Evolutionary conservation across 2,113 vertebrate genomes (phyloP), one percentile per base, ranked within the genome.

Genomic region (Chaetorhynchus papuensis): DNA sequence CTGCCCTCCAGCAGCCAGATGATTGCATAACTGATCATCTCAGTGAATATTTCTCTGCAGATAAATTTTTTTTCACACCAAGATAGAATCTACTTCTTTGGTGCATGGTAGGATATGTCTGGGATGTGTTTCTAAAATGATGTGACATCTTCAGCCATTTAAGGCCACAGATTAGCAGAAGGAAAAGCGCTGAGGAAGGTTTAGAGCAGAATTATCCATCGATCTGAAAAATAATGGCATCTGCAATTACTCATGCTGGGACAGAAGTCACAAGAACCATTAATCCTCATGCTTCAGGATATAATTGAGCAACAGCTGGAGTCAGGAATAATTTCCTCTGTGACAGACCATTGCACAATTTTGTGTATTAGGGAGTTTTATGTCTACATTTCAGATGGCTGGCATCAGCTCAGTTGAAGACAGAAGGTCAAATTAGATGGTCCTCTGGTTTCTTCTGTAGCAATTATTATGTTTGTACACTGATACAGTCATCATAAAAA

Each of bases 251-350:
- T 93, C 90, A 74, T 69, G 47, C 76, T 78, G 85, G 47, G 81
- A 95, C 74, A 92, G 87, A 95, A 92, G 68, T 87, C 86, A 88
- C 61, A 94, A 93, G 80, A 91, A 28, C 56, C 37, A 59, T 89
- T 96, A 94, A 85, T 92, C 44, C 54, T 95, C 41, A 50, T 0
- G 19, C 90, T 93, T 97, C 88, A 83, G 83, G 87, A 88, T 72
- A 90, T 49, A 93, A 92, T 84, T 97, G 92, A 94, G 92, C 87
- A 97, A 96, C 63, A 94, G 44, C 20, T 83, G 92, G 93, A 97
- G 88, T 89, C 93, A 87, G 89, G 33, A 96, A 87, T 74, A 92
- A 92, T 94, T 93, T 90, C 76, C 44, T 92, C 61, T 94, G 21
- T 88, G 57, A 63, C 35, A 87, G 57, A 53, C 1, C 33, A 80